Percentiles rank a stretch among this genome's conserved stretches.
Conservation (phyloP, 2,797 vertebrate genomes). For the Prionace glauca region DNA sequence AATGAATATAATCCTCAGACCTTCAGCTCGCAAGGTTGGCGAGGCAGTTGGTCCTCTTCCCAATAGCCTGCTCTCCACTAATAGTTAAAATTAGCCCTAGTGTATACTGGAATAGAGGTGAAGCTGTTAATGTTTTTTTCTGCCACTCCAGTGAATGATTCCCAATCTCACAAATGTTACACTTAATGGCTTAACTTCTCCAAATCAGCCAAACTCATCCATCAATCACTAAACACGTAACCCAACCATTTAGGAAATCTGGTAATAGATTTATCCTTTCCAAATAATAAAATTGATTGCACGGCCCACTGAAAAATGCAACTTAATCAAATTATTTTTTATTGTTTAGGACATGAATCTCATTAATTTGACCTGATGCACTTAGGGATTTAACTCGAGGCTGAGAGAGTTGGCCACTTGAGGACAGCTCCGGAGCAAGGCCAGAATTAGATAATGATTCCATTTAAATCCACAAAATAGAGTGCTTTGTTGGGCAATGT, state of each 20-base stretch:
- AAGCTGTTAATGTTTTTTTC: not conserved
- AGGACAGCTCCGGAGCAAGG: not conserved
- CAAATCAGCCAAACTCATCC: not conserved
- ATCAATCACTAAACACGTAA: slow-evolving; percentile 14
- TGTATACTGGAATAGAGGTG: not conserved
- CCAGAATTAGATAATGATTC: not conserved
- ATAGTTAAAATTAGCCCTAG: not conserved
- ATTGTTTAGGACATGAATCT: not conserved
- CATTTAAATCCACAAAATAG: not conserved
- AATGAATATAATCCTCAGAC: too few species aligned
- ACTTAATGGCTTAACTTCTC: not conserved
- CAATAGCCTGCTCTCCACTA: not conserved
- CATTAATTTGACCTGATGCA: slow-evolving; percentile 6
- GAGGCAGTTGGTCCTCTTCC: not conserved
- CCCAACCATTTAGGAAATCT: slow-evolving; percentile 1
- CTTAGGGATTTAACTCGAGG: not conserved
- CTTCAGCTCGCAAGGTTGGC: not conserved
- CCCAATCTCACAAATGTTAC: not conserved
- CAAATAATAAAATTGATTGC: slow-evolving; percentile 10
- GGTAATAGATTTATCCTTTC: slow-evolving; percentile 24
- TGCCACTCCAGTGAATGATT: not conserved
- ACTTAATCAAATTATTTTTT: slow-evolving; percentile 26
- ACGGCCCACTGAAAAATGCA: not conserved
- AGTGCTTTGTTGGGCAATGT: not conserved
- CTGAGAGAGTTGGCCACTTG: not conserved